Evolutionary conservation across 2,797 vertebrate species (phyloP), one percentile per base, ranked within the genome.

Genomic region (Hipposideros larvatus): DNA sequence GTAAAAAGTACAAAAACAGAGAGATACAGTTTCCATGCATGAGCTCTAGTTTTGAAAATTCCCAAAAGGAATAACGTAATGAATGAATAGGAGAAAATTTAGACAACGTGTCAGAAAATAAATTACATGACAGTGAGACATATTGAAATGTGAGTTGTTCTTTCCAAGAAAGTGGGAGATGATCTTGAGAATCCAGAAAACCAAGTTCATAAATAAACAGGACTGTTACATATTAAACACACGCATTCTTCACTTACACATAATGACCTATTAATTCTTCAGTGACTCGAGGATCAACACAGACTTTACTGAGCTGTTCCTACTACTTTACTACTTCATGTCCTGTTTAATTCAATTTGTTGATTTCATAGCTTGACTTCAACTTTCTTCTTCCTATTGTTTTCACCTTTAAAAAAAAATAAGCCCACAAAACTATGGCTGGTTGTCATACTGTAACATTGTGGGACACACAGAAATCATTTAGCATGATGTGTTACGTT

Each of bases 51-150:
- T 87, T 68, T 85, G 73, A 88, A 93, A 87, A 63, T 21, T 77
- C 24, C 59, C 80, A 70, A 75, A 88, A 88, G 46, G 24, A 88
- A 66, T 88, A 68, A 85, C 31, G 34, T n/a, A 66, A 87, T 59
- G 15, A 82, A 70, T 82, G 43, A 87, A 90, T 73, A 83, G n/a
- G 55, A 90, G 86, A 95, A 88, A 93, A 90, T 74, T 51, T 59
- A 82, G 51, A 37, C 26, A 48, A 55, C 53, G 15, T 28, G 10
- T 73, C 65, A 92, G 71, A 88, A 89, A 78, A 73, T 85, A 84
- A 57, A 66, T 92, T 87, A 48, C 73, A 55, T 37, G n/a, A 11
- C 41, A 66, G 57, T 92, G n/a, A 85, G 65, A 66, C 26, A 31
- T 63, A 80, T 26, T 75, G 63, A 80, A 95, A 80, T 65, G 37